A percentile compares a stretch with the other conserved stretches of the same genome.
phyloP scores from a whole-genome alignment of 1,140 invertebrate genomes.

The Tigriopus japonicus region DNA sequence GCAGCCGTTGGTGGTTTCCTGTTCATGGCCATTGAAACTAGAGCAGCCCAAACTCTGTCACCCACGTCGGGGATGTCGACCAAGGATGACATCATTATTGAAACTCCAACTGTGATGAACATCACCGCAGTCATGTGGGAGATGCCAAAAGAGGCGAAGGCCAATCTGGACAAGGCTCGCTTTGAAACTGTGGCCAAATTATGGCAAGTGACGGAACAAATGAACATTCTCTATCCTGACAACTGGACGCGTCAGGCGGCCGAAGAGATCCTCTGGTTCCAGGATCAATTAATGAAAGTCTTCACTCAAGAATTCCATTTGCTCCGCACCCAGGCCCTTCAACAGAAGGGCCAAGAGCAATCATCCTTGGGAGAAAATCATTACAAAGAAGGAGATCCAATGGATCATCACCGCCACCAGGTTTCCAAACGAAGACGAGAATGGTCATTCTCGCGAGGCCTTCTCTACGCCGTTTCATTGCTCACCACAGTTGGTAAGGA shows the following conservation, averaged over 20 bases:
- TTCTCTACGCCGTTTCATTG: neutral
- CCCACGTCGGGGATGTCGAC: neutral
- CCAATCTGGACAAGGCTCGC: neutral
- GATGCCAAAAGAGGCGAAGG: neutral
- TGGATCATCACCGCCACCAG: neutral
- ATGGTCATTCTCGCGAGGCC: neutral
- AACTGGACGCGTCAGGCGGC: neutral
- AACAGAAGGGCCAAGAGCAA: too few species aligned
- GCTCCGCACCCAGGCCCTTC: too few species aligned
- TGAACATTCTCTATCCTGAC: neutral
- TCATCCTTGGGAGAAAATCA: neutral
- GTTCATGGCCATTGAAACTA: neutral
- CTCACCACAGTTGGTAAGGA: constrained; percentile 1
- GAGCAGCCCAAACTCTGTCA: neutral
- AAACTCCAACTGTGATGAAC: neutral
- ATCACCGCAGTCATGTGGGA: neutral
- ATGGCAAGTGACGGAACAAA: neutral
- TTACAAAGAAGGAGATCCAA: neutral
- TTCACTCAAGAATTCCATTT: neutral
- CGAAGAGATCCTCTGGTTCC: neutral
- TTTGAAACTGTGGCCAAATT: neutral
- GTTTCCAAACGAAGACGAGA: neutral
- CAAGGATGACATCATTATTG: neutral
- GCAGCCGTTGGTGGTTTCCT: neutral
- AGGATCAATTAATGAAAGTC: neutral